These are phyloP conservation scores for Chrosomus eos DNA, from an alignment of 2,797 vertebrate genomes.

Conservation along the genomic window DNA sequence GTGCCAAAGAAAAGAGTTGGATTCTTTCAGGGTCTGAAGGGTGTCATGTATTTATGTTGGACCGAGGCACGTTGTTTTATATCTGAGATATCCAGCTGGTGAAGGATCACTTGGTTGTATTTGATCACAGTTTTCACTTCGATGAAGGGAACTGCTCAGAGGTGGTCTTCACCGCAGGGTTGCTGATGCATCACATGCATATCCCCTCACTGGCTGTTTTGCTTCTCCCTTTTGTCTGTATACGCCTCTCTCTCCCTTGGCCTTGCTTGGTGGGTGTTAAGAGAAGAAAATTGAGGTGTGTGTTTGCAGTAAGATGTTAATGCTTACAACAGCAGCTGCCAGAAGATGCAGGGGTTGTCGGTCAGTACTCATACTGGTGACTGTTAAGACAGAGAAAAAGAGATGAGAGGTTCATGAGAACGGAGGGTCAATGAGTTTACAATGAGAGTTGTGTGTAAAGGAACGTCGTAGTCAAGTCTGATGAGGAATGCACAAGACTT, in stretches of 20 bases:
- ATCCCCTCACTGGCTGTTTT: conserved; percentile 39
- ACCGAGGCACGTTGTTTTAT: conserved; percentile 33
- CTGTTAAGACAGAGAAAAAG: conserved; percentile 63
- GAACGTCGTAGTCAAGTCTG: neutral
- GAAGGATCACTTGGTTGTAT: conserved; percentile 28
- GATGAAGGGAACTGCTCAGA: conserved; percentile 46
- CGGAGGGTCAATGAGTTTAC: neutral
- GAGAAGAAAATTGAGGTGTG: conserved; percentile 65
- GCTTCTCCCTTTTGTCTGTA: conserved; percentile 33
- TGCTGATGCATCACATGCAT: conserved; percentile 39
- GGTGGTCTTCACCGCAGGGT: conserved; percentile 22
- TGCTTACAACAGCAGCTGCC: conserved; percentile 61
- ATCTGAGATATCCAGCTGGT: conserved; percentile 44
- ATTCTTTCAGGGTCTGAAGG: conserved; percentile 38
- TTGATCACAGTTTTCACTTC: conserved; percentile 53
- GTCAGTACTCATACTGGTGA: conserved; percentile 70
- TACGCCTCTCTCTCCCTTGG: conserved; percentile 40
- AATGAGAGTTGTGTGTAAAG: neutral
- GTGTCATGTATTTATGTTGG: conserved; percentile 42
- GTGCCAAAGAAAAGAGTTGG: conserved; percentile 35
- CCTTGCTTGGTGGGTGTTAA: conserved; percentile 65
- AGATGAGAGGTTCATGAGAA: conserved; percentile 9
- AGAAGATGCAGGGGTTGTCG: conserved; percentile 66
- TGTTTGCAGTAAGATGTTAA: conserved; percentile 65
- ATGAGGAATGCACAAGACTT: conserved; percentile 28